Percentiles rank a stretch among this genome's conserved stretches.
Evolutionary conservation across 2,888 invertebrate genomes (phyloP).

Genomic region (Chymomyza caudatula): DNA sequence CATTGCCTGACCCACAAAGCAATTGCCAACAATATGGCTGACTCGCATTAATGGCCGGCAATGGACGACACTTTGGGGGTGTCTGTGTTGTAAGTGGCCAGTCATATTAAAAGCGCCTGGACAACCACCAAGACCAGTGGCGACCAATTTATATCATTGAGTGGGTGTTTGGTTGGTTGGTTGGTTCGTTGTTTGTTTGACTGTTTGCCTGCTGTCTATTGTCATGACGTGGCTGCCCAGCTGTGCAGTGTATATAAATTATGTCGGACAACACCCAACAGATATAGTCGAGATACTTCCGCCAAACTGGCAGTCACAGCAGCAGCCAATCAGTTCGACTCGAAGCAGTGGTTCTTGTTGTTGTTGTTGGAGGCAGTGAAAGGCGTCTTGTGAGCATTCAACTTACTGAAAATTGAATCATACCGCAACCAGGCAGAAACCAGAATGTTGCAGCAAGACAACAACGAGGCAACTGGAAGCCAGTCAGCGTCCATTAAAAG

Average conservation of each 20-base stretch:
- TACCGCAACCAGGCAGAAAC: not conserved
- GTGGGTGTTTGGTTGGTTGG: constrained; percentile 30
- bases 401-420: constrained; percentile 41
- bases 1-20: constrained; percentile 31
- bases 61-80: not conserved
- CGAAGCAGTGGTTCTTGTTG: constrained; percentile 19
- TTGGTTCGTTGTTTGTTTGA: no score
- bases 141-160: constrained; percentile 1
- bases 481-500: constrained; percentile 16
- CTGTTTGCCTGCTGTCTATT: constrained; percentile 8
- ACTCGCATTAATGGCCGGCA: constrained; percentile 61
- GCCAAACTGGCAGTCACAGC: constrained; percentile 39
- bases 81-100: constrained; percentile 7
- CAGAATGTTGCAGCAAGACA: not conserved
- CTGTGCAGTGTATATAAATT: constrained; percentile 51
- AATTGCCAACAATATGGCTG: constrained; percentile 30
- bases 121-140: constrained; percentile 4
- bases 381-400: constrained; percentile 59
- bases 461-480: not conserved
- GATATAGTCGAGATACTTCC: constrained; percentile 33
- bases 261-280: constrained; percentile 34
- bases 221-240: constrained; percentile 30
- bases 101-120: constrained; percentile 25
- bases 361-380: constrained; percentile 43
- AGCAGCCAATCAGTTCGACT: constrained; percentile 17